Evolutionary conservation across 1,140 invertebrate genomes (phyloP).

Genomic region (Theocolax elegans): DNA sequence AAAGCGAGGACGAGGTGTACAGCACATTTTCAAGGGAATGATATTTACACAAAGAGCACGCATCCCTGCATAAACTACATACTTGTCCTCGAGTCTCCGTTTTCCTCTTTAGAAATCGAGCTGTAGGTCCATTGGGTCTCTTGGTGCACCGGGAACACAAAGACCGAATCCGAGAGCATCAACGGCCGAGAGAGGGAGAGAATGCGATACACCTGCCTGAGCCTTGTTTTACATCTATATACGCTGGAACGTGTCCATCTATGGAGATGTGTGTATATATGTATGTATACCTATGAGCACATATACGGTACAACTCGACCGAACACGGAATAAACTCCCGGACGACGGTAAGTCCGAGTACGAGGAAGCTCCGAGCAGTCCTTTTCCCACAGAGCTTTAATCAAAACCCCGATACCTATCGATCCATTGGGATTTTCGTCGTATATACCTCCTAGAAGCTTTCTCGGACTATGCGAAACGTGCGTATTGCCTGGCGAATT

Average conservation of each 20-base stretch:
- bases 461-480: no score
- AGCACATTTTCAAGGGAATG: not conserved
- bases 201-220: not conserved
- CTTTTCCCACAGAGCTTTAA: conserved; percentile 18
- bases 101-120: no score
- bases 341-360: not conserved
- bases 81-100: not conserved
- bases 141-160: no score
- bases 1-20: not conserved
- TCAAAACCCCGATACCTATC: conserved; percentile 19
- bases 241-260: not conserved
- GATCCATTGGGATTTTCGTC: no score
- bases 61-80: not conserved
- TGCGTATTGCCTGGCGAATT: no score
- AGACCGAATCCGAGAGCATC: no score
- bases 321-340: conserved; percentile 23
- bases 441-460: no score
- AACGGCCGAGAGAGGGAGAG: no score
- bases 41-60: conserved; percentile 2
- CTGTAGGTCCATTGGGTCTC: no score
- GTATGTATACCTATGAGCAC: not conserved
- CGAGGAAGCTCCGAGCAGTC: not conserved
- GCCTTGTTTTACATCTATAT: no score
- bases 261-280: not conserved
- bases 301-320: not conserved